Base-by-base conservation (phyloP, 1,140 invertebrate species). In the Calephelis nemesis region DNA sequence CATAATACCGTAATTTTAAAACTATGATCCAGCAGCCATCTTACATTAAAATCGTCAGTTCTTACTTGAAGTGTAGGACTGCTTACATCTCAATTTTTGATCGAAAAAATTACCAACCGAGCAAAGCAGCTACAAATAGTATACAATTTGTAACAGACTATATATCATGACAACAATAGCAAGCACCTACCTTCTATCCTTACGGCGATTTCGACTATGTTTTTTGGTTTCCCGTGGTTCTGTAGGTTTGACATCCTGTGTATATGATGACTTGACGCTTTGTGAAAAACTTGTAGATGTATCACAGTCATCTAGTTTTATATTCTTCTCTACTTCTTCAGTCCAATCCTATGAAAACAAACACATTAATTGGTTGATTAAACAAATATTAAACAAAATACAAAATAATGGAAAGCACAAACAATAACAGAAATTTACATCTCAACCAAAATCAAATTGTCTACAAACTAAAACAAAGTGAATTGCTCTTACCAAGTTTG, bases 251-350 rank as follows among this genome's bases (percentile, higher is more conserved):
- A 78, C 65, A 58, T 87, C 86, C 68, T 84, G 63, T 19, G 54
- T 64, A 11, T 63, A 48, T 49, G 78, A 73, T n/a, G 76, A 62
- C 67, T 84, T 85, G 9, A 79, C 60, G 65, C 65, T 82, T 78
- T 84, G 79, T 19, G 84, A 87, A 74, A 88, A 91, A 74, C 83
- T 86, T 30, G 81, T 82, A 45, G 81, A 81, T 13, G 87, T 72
- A 65, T 88, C 82, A 80, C 79, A 80, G 47, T 90, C 87, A 77
- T 90, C 88, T 13, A 91, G 70, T 78, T 90, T 89, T 66, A 88
- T 89, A 69, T 89, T 87, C 69, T 88, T 88, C 67, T 91, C 89
- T 50, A 90, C 89, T 74, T 91, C 89, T 66, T 91, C 89, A 50
- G 84, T 89, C 89, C 89, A 91, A 71, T 91, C 89, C 89, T 91